Evolutionary conservation across 2,888 invertebrate genomes (phyloP).

Genomic region (Eupeodes luniger): DNA sequence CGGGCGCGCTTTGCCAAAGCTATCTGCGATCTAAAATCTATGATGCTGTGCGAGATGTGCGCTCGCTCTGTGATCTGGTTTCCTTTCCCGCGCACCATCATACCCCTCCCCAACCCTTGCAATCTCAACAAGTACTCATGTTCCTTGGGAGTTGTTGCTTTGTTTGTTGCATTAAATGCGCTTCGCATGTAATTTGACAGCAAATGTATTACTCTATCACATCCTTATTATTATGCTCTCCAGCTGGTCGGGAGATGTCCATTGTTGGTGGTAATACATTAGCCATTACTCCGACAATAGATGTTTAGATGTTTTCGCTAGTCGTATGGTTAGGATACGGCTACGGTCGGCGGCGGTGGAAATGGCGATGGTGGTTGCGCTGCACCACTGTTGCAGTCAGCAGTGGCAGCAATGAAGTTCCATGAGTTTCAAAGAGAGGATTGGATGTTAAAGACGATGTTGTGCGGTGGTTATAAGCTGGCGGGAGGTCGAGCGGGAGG

Average conservation of each 20-base stretch:
- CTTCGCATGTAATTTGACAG: constrained; percentile 79
- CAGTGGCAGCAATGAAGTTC: constrained; percentile 25
- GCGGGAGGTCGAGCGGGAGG: not conserved
- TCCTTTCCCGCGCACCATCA: constrained; percentile 31
- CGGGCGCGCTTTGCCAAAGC: constrained; percentile 75
- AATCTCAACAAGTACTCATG: constrained; percentile 40
- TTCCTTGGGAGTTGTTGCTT: constrained; percentile 63
- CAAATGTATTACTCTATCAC: constrained; percentile 79
- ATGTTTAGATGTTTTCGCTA: constrained; percentile 75
- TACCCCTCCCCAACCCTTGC: not conserved
- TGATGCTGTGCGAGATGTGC: constrained; percentile 69
- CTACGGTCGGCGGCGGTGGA: no score
- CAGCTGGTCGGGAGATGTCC: constrained; percentile 75
- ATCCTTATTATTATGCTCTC: constrained; percentile 77
- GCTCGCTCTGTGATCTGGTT: constrained; percentile 68
- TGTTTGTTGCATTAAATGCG: constrained; percentile 74
- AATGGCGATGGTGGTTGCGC: not conserved
- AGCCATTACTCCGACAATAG: constrained; percentile 76
- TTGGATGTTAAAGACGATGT: constrained; percentile 8
- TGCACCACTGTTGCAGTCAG: not conserved
- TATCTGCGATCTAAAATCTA: constrained; percentile 72
- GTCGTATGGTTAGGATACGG: constrained; percentile 10
- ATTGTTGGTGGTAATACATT: constrained; percentile 77
- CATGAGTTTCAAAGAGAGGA: constrained; percentile 4
- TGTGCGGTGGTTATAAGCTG: no score